Percentiles rank a stretch among this genome's conserved stretches.
phyloP scores from a whole-genome alignment of 1,140 invertebrate genomes.

The Lepidostoma basale region DNA sequence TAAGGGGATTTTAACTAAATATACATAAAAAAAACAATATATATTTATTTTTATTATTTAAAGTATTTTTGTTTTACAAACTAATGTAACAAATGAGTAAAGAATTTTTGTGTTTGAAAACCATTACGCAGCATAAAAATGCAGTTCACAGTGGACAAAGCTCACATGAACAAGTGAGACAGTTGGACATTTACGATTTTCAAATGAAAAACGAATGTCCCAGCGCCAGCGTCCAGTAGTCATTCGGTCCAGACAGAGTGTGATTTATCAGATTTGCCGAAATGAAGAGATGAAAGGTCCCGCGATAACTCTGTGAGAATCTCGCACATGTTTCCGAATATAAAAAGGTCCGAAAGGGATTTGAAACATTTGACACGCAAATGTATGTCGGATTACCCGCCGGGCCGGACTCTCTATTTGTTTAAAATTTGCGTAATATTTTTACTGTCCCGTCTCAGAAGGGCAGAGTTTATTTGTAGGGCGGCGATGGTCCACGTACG shows the following conservation, averaged over 20 bases:
- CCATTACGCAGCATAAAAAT: no score
- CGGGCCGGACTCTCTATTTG: constrained; percentile 14
- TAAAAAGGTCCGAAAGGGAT: constrained; percentile 28
- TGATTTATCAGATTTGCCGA: constrained; percentile 18
- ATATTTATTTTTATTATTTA: no score
- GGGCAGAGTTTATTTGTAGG: background rate
- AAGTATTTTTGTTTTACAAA: no score
- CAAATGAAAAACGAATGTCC: no score
- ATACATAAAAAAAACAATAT: no score
- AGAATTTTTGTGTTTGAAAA: no score
- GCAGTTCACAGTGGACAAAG: no score
- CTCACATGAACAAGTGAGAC: no score
- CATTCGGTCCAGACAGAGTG: background rate
- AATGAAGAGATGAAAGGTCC: background rate
- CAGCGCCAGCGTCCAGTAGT: no score
- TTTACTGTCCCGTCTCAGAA: background rate
- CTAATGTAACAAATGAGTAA: no score
- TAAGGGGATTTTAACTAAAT: no score
- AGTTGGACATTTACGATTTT: no score
- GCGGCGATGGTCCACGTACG: background rate
- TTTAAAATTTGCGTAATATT: constrained; percentile 32
- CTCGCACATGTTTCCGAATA: constrained; percentile 25
- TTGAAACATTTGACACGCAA: constrained; percentile 29
- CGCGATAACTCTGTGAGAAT: constrained; percentile 21
- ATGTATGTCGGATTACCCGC: constrained; percentile 24